Conservation (phyloP, 35 echinoderm and acorn worm genomes). For the Apostichopus parvimensis region DNA sequence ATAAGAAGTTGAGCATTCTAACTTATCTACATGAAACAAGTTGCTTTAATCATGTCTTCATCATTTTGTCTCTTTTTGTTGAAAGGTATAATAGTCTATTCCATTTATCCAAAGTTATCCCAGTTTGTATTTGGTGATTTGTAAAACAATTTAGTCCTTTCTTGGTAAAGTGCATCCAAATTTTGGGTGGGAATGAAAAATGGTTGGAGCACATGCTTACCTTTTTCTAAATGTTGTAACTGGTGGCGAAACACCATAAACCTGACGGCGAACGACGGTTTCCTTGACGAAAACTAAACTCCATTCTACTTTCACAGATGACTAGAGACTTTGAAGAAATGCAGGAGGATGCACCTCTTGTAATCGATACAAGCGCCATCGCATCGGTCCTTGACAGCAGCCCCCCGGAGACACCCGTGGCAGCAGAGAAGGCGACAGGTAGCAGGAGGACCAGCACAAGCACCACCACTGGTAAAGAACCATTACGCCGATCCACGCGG, state of each 20-base stretch:
- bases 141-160: background rate
- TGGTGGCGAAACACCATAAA: no score
- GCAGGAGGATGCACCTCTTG: constrained; percentile 85
- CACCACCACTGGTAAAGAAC: constrained; percentile 67
- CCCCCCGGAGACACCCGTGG: constrained; percentile 10
- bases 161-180: background rate
- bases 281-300: background rate
- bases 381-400: constrained; percentile 66
- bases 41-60: background rate
- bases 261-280: no score
- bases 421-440: background rate
- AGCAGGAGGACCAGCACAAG: constrained; percentile 16
- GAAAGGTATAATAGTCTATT: background rate
- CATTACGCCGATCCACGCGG: constrained; percentile 26
- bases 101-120: no score
- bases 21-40: no score
- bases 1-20: no score
- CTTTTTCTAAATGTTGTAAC: no score
- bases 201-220: no score
- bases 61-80: background rate
- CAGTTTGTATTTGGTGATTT: no score
- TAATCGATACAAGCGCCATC: constrained; percentile 82
- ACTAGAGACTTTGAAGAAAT: constrained; percentile 93
- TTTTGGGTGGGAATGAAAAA: background rate
- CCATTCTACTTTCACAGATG: constrained; percentile 61